Conservation (phyloP, 2,797 vertebrate species). For the Pipistrellus pipistrellus region DNA sequence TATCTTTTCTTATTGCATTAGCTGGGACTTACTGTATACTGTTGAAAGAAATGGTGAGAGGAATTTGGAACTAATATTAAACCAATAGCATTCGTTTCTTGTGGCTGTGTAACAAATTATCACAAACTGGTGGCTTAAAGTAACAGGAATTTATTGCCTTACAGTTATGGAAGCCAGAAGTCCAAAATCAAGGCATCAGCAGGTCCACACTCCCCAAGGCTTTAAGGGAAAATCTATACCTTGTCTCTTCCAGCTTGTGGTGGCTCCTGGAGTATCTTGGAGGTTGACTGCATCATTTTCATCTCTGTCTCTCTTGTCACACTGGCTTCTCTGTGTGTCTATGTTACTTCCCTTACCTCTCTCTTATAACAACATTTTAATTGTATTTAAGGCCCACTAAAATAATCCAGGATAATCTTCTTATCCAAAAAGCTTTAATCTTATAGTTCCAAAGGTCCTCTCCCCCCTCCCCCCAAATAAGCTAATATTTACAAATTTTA, state of each 20-base stretch:
- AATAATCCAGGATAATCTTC: not conserved
- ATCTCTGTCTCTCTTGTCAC: not conserved
- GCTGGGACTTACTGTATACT: not conserved
- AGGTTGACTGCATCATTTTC: not conserved
- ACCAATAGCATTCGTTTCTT: not conserved
- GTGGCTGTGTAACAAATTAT: not conserved
- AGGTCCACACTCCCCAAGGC: not conserved
- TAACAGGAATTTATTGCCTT: not conserved
- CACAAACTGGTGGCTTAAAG: not conserved
- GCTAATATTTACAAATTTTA: not conserved
- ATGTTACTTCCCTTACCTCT: not conserved
- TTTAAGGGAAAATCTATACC: not conserved
- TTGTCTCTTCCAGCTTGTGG: not conserved
- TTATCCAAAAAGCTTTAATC: not conserved
- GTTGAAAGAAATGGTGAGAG: not conserved
- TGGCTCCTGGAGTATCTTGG: not conserved
- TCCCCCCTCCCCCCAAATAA: not conserved
- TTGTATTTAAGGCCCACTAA: not conserved
- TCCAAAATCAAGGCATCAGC: not conserved
- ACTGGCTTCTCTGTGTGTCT: not conserved
- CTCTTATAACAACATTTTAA: not conserved
- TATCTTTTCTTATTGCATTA: not conserved
- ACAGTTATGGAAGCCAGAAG: not conserved
- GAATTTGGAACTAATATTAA: too few species aligned
- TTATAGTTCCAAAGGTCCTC: not conserved